phyloP scores from a whole-genome alignment of 92 coral and sea anemone genomes.

The Umimayanthus chanpuru region DNA sequence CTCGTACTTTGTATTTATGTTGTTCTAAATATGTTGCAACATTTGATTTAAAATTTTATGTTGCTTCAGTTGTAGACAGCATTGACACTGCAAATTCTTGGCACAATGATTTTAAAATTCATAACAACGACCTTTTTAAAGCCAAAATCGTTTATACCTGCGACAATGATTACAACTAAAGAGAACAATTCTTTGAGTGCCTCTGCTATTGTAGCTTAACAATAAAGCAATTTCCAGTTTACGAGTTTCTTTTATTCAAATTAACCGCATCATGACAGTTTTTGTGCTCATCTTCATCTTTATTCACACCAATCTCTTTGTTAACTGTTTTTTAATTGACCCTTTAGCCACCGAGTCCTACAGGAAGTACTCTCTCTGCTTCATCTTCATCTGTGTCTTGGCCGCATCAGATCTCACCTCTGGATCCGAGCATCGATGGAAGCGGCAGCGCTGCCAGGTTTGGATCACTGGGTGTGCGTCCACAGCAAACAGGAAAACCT shows the following conservation, averaged over 20 bases:
- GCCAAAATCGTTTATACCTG: no score
- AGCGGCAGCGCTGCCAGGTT: slow-evolving; percentile 54
- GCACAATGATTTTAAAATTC: neutral
- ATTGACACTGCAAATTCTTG: no score
- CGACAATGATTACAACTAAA: no score
- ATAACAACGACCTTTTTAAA: neutral
- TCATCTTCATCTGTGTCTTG: slow-evolving; percentile 74
- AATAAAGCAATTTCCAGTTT: neutral
- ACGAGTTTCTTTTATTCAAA: no score
- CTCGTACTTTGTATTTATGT: no score
- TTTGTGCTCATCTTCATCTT: neutral
- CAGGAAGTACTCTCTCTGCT: slow-evolving; percentile 60
- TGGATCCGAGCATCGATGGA: slow-evolving; percentile 72
- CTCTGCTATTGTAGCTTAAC: no score
- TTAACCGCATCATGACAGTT: no score
- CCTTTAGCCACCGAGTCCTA: slow-evolving; percentile 32
- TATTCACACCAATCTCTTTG: neutral
- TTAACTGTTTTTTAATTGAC: neutral
- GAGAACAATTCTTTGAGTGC: no score
- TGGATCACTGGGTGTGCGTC: slow-evolving; percentile 84
- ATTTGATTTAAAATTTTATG: neutral
- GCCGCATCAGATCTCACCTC: slow-evolving; percentile 93
- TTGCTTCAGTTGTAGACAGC: neutral
- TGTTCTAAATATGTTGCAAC: no score
- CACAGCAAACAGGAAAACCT: slow-evolving; percentile 29